A percentile compares a stretch with the other conserved stretches of the same genome.
Evolutionary conservation across 2,888 invertebrate species (phyloP).

Genomic region (Allophyes oxyacanthae): DNA sequence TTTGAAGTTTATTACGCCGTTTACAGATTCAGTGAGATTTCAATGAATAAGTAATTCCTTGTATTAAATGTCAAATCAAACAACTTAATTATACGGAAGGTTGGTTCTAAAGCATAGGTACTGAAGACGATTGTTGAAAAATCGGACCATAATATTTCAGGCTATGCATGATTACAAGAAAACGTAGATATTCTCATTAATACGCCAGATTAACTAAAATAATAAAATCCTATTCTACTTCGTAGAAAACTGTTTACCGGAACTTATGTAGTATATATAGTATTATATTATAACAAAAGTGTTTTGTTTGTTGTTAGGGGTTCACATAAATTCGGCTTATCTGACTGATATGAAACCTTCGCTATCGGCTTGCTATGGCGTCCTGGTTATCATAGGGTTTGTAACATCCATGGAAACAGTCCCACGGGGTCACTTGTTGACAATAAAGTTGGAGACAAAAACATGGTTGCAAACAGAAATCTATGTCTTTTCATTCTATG

Average conservation of each 20-base stretch:
- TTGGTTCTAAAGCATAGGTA: slow-evolving; percentile 16
- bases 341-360: slow-evolving; percentile 36
- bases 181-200: no score
- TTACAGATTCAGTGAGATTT: slow-evolving; percentile 49
- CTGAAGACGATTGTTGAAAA: no score
- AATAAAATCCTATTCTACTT: no score
- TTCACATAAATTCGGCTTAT: slow-evolving; percentile 46
- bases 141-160: no score
- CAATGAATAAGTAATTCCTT: slow-evolving; percentile 35
- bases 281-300: slow-evolving; percentile 24
- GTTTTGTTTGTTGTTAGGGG: slow-evolving; percentile 39
- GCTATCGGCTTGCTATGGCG: slow-evolving; percentile 26
- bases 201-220: no score
- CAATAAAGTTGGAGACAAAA: slow-evolving; percentile 20
- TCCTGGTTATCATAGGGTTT: slow-evolving; percentile 36
- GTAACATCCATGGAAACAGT: slow-evolving; percentile 25
- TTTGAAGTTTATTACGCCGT: slow-evolving; percentile 63
- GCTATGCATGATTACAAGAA: no score
- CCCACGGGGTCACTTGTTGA: slow-evolving; percentile 20
- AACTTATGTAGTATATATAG: slow-evolving; percentile 11
- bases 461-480: slow-evolving; percentile 3
- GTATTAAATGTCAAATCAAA: slow-evolving; percentile 31
- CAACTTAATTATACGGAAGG: slow-evolving; percentile 37
- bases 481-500: slow-evolving; percentile 17
- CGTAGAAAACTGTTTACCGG: slow-evolving; percentile 5